Evolutionary conservation across 1,140 invertebrate species (phyloP).

Genomic region (Pemphigus obesinymphae): DNA sequence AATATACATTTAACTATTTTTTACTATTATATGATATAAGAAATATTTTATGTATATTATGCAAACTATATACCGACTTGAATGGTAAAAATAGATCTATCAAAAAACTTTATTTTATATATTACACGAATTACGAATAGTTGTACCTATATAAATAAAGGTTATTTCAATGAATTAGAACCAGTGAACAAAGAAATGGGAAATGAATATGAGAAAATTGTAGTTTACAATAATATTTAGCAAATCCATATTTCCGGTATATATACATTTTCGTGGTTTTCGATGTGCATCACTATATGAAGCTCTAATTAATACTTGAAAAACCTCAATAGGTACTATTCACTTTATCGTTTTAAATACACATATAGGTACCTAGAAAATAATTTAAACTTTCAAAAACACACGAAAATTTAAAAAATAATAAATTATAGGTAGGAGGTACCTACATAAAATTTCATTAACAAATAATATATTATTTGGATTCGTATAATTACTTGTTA

Average conservation of each 20-base stretch:
- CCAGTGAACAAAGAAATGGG: background rate
- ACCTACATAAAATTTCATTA: background rate
- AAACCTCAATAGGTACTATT: no score
- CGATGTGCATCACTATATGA: background rate
- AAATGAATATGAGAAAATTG: background rate
- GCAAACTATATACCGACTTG: no score
- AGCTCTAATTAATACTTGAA: background rate
- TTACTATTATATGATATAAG: no score
- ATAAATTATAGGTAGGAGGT: background rate
- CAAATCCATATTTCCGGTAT: background rate
- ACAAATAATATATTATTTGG: background rate
- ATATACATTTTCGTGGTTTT: background rate
- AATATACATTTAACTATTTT: no score
- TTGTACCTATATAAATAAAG: background rate
- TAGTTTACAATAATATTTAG: background rate
- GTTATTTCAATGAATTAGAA: background rate
- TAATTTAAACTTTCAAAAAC: background rate
- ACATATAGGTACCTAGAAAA: no score
- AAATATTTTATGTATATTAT: no score
- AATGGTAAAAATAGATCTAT: background rate
- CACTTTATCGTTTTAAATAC: no score
- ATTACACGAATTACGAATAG: background rate
- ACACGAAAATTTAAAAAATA: background rate
- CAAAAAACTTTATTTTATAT: background rate
- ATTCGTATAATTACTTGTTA: background rate